Base-by-base conservation (phyloP, 2,888 invertebrate species). In the Phytoseiulus persimilis region DNA sequence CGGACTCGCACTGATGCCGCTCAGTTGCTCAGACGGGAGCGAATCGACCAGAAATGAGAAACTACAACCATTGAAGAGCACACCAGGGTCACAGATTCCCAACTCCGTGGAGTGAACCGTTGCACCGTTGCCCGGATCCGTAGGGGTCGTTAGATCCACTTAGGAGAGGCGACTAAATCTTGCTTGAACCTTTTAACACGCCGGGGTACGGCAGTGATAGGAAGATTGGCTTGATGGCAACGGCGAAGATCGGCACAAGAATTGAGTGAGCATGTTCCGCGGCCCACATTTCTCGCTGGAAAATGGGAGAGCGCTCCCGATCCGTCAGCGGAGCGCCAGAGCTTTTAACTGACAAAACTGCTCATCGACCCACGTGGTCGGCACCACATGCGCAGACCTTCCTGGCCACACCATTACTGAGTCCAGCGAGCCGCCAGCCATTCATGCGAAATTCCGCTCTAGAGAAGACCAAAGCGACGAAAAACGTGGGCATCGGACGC, bases 171-270 rank as follows among this genome's bases (percentile, higher is more conserved):
- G 87, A 87, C 87, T 87, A 87, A 87, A 87, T 87, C 87, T 87
- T 39, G 87, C 87, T 87, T 87, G 87, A 87, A 87, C 87, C 87
- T 87, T 87, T 87, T 87, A 87, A 87, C 87, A 87, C 87, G 39
- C 87, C 31, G 32, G 87, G 39, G 32, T 39, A 28, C 87, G 87
- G 32, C 31, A 14, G 87, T 87, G 87, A 87, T 87, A 31, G 87
- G 87, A 45, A 39, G 87, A 87, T 87, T 87, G 87, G 87, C 87
- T 45, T 87, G 87, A 87, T 87, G 87, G 87, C n/a, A 28, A 65
- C 65, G 28, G 14, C 65, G 65, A n/a, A n/a, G n/a, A 65, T 65
- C 65, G 5, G 65, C 65, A 65, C 65, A 65, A 65, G 65, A 28
- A 65, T 65, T 28, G 65, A 65, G 23, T 23, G 65, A 28, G 28